Conservation (phyloP, 92 coral and sea anemone species). For the Parazoanthus atlanticus region DNA sequence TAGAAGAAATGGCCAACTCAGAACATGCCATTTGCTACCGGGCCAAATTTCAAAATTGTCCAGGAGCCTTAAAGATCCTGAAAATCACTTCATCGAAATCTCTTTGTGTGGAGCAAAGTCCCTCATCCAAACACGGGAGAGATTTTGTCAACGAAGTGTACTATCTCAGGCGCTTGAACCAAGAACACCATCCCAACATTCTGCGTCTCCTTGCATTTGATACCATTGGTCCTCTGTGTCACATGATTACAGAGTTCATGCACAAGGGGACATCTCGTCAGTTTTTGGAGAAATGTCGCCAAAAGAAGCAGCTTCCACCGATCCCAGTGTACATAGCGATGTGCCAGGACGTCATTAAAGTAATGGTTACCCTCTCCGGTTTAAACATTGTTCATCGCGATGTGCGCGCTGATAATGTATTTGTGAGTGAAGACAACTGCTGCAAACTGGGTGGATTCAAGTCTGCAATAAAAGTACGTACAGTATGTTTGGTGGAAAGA, state of each 20-base stretch:
- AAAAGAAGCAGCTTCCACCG: not conserved
- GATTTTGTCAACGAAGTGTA: conserved; percentile 8
- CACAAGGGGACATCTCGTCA: conserved; percentile 15
- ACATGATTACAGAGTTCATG: conserved; percentile 15
- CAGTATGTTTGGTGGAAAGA: not conserved
- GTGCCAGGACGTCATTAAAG: not conserved
- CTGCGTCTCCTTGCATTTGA: conserved; percentile 17
- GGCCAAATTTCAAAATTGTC: conserved; percentile 4
- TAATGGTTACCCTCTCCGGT: not conserved
- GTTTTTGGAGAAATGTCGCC: not conserved
- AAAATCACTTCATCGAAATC: not conserved
- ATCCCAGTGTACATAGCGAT: not conserved
- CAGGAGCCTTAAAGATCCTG: not conserved
- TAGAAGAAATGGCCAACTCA: not conserved
- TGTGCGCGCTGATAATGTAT: conserved; percentile 3
- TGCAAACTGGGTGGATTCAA: conserved; percentile 15
- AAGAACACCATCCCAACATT: conserved; percentile 17
- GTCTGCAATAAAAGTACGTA: not conserved
- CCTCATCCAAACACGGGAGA: not conserved
- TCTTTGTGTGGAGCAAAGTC: not conserved
- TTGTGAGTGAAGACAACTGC: not conserved
- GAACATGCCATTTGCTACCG: not conserved
- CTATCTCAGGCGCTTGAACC: conserved; percentile 9
- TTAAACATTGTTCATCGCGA: conserved; percentile 4
- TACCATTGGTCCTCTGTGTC: conserved; percentile 28